Evolutionary conservation across 1,140 invertebrate genomes (phyloP), one percentile per base, ranked within the genome.

Genomic region (Micrasema longulum): DNA sequence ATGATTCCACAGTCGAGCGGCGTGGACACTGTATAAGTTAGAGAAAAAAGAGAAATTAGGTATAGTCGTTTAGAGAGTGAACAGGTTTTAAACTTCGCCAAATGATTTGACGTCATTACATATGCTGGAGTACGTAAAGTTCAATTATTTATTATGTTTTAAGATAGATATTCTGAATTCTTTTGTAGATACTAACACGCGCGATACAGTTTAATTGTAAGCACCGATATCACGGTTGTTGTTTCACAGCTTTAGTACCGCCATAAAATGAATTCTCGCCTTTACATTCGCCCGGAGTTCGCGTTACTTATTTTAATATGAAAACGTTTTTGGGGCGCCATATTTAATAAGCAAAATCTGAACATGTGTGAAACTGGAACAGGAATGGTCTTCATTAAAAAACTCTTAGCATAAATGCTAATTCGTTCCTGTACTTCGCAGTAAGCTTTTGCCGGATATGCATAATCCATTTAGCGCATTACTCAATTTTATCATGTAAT

Each of bases 331-430:
- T 55, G 2, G 9, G 52, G 10, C 0, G 9, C 52, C 52, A 55
- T 36, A 55, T 55, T 55, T n/a, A 16, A 16, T 16, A 36, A 55
- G 26, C 11, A 31, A 9, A 14, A 36, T 26, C 5, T 31, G 52
- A 31, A 55, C 23, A 12, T 26, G 26, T 31, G 26, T 31, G 26
- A 31, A 31, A 7, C 26, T 14, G 52, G 22, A 14, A 5, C 7
- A 20, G 36, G 41, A 38, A 60, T 60, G 55, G 35, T 60, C 18
- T 16, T 12, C 55, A 60, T 60, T 60, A 43, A 38, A 41, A 60
- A 60, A 52, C 16, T 43, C 36, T 60, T 60, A 41, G 14, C 55
- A 11, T 14, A 41, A 41, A 43, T 41, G 36, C 22, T 41, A 60
- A 60, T 60, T 60, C 26, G 26, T 26, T 41, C 14, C 1, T n/a